These are phyloP conservation scores for Acanthochromis polyacanthus DNA, from an alignment of 2,113 vertebrate species.

Conservation along the genomic window DNA sequence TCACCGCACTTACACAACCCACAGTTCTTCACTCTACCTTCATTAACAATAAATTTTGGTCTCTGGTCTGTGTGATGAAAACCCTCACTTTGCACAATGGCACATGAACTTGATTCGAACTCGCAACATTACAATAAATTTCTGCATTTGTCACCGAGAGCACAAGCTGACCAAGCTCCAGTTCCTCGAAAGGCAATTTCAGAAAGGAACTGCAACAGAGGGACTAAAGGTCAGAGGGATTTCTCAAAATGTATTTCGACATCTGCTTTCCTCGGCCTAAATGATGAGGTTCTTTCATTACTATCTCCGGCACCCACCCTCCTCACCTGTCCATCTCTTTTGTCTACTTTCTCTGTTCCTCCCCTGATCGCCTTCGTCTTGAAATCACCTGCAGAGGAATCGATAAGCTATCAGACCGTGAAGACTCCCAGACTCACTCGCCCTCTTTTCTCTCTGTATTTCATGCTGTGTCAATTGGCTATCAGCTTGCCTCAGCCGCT, in stretches of 20 bases:
- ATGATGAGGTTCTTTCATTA: not conserved
- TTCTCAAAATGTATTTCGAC: not conserved
- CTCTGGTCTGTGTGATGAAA: too few species aligned
- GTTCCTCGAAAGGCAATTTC: constrained; percentile 3
- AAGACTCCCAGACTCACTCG: constrained; percentile 28
- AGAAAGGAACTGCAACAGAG: not conserved
- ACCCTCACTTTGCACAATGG: not conserved
- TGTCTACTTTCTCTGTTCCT: constrained; percentile 3
- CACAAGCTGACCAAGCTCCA: not conserved
- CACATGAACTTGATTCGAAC: not conserved
- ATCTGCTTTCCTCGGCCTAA: not conserved
- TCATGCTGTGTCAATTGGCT: constrained; percentile 32
- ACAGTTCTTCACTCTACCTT: not conserved
- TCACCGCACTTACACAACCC: not conserved
- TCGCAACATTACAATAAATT: not conserved
- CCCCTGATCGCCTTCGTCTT: constrained; percentile 16
- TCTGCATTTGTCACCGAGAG: too few species aligned
- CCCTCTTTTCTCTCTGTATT: constrained; percentile 1
- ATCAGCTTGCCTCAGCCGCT: constrained; percentile 8
- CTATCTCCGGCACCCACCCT: not conserved
- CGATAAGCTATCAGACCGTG: constrained; percentile 66
- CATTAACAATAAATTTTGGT: not conserved
- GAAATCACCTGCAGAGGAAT: constrained; percentile 69
- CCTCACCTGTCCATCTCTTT: constrained; percentile 36
- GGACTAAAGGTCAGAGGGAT: constrained; percentile 11